A percentile compares a stretch with the other conserved stretches of the same genome.
phyloP scores from a whole-genome alignment of 2,113 vertebrate species.

The Rhinichthys klamathensis region DNA sequence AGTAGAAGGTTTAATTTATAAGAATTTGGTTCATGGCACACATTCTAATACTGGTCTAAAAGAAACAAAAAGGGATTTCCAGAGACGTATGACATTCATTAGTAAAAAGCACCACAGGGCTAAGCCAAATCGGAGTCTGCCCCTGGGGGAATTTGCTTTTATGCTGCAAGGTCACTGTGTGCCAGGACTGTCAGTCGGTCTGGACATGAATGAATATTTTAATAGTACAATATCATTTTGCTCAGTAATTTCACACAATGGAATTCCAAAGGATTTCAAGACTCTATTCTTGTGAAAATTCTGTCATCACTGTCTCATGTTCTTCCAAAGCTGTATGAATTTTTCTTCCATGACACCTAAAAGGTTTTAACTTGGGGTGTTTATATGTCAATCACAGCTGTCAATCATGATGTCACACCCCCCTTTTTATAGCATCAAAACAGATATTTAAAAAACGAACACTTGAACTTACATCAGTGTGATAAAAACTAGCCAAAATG shows the following conservation, averaged over 20 bases:
- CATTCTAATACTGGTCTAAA: constrained; percentile 24
- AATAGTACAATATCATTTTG: constrained; percentile 19
- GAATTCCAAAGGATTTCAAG: constrained; percentile 24
- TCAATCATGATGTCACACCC: no score
- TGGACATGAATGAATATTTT: constrained; percentile 26
- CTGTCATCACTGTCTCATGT: background rate
- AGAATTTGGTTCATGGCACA: constrained; percentile 10
- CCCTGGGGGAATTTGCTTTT: constrained; percentile 30
- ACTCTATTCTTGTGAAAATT: background rate
- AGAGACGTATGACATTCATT: constrained; percentile 30
- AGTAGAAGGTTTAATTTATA: constrained; percentile 16
- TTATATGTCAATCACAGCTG: no score
- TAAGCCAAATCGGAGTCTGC: constrained; percentile 16
- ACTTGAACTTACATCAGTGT: no score
- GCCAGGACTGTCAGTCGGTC: constrained; percentile 22
- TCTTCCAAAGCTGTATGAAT: background rate
- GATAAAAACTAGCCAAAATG: no score
- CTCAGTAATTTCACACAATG: constrained; percentile 4
- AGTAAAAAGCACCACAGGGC: constrained; percentile 39
- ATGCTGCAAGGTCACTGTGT: constrained; percentile 42
- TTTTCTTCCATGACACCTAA: background rate
- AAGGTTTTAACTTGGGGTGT: background rate
- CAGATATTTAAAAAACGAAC: no score
- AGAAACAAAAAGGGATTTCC: background rate
- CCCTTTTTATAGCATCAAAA: no score